Conservation (phyloP, 2,888 invertebrate species). For the Kryphioiulus occultus region DNA sequence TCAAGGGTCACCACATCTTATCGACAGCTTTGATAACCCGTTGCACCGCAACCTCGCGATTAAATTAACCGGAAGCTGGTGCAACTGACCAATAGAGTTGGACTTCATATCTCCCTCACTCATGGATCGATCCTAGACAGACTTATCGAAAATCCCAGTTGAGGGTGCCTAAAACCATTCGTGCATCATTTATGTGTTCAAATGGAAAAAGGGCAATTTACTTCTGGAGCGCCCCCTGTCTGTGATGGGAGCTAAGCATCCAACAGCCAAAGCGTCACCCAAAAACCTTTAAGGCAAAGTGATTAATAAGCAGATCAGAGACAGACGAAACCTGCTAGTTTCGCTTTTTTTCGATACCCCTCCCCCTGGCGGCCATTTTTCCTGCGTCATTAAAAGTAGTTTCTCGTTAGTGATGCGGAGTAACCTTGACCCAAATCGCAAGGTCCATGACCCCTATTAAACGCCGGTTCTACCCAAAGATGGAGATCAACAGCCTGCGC, state of each 20-base stretch:
- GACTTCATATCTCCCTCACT: neutral
- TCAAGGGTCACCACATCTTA: too few species aligned
- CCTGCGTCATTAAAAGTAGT: neutral
- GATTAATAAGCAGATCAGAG: neutral
- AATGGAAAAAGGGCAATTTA: conserved; percentile 16
- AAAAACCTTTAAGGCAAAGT: neutral
- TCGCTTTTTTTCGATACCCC: neutral
- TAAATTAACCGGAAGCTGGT: neutral
- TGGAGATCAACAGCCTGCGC: conserved; percentile 23
- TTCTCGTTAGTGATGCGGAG: neutral
- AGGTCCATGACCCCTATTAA: conserved; percentile 16
- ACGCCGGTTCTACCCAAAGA: neutral
- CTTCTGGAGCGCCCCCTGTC: neutral
- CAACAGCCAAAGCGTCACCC: neutral
- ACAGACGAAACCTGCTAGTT: neutral
- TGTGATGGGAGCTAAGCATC: neutral
- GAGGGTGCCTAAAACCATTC: neutral
- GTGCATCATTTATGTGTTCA: conserved; percentile 7
- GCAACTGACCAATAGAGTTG: neutral
- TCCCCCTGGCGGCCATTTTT: neutral
- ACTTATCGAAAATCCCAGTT: neutral
- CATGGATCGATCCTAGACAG: conserved; percentile 7
- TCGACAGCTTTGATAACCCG: too few species aligned
- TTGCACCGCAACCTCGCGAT: neutral
- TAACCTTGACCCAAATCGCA: neutral